Conservation (phyloP, 2,113 vertebrate genomes). For the Mastomys coucha region DNA sequence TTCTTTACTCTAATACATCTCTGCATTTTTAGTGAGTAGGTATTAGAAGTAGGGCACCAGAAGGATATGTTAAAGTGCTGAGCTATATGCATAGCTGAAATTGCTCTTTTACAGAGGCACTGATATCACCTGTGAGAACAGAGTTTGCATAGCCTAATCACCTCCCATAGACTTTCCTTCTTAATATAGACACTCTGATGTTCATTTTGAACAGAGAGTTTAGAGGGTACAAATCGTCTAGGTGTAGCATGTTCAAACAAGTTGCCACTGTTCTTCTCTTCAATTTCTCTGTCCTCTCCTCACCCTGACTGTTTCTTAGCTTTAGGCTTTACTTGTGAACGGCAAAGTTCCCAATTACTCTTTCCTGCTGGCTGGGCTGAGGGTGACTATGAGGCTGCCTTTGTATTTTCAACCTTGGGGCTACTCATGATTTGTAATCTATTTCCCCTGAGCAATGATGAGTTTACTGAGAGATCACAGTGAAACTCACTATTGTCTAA, state of each 20-base stretch:
- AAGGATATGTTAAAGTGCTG: neutral
- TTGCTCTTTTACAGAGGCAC: neutral
- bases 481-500: neutral
- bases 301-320: neutral
- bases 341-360: neutral
- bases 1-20: neutral
- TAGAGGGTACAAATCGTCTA: neutral
- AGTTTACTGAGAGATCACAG: neutral
- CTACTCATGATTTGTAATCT: neutral
- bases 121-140: neutral
- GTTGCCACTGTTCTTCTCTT: neutral
- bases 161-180: neutral
- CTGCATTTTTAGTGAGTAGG: neutral
- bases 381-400: neutral
- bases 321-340: neutral
- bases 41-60: neutral
- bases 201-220: neutral
- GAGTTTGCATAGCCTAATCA: neutral
- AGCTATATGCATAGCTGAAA: neutral
- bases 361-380: neutral
- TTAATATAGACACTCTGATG: neutral
- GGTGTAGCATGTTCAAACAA: neutral
- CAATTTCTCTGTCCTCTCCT: neutral
- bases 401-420: neutral
- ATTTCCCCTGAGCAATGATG: neutral